Percentiles rank a stretch among this genome's conserved stretches.
These are phyloP conservation scores for Microctonus brassicae DNA, from an alignment of 2,888 invertebrate species.

Conservation along the genomic window DNA sequence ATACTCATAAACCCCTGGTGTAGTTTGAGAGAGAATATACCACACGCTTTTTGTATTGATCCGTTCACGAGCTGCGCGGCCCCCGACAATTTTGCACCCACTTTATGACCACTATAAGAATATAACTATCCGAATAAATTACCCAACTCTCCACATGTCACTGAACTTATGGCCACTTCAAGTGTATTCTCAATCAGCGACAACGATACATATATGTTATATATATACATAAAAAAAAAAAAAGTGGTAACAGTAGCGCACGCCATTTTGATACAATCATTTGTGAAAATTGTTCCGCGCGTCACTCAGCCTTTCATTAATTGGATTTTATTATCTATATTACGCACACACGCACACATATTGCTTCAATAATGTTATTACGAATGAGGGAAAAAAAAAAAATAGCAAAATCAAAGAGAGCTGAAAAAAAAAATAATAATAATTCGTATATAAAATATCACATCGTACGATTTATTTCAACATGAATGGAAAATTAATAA, in stretches of 20 bases:
- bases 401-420: background rate
- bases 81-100: conserved; percentile 1
- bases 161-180: background rate
- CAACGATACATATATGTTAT: background rate
- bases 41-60: conserved; percentile 5
- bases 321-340: background rate
- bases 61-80: conserved; percentile 1
- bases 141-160: background rate
- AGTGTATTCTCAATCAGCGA: background rate
- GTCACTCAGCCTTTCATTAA: background rate
- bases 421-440: background rate
- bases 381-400: background rate
- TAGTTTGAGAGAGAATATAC: conserved; percentile 1
- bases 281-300: background rate
- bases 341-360: no score
- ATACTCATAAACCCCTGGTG: background rate
- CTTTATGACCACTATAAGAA: background rate
- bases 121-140: conserved; percentile 2
- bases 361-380: no score
- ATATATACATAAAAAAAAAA: background rate
- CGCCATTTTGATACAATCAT: background rate
- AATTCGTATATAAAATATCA: no score
- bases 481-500: background rate
- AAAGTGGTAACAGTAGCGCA: background rate
- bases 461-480: background rate